Conservation (phyloP, 2,797 vertebrate species). For the Enteromius paludinosus region DNA sequence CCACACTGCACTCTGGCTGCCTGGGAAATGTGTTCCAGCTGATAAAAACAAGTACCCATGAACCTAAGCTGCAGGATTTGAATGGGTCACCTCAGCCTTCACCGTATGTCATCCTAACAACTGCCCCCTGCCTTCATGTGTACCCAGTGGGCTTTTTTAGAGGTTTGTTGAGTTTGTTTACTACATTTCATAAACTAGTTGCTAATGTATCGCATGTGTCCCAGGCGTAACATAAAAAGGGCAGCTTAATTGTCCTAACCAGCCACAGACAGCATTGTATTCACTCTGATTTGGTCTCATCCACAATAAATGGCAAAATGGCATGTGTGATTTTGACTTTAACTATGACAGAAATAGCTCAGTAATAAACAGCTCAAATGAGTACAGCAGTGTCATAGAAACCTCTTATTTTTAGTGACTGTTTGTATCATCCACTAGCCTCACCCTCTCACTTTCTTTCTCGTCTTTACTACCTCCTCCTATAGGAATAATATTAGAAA, state of each 20-base stretch:
- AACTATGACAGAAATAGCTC: neutral
- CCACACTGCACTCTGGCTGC: slow-evolving; percentile 17
- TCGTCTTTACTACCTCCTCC: neutral
- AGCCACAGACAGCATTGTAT: neutral
- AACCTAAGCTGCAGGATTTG: slow-evolving; percentile 28
- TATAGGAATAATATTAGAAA: neutral
- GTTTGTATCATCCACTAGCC: neutral
- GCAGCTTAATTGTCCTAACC: neutral
- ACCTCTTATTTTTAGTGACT: neutral
- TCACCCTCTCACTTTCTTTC: neutral
- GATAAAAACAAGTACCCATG: slow-evolving; percentile 31
- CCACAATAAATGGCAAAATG: neutral
- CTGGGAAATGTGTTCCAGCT: slow-evolving; percentile 32
- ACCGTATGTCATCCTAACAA: neutral
- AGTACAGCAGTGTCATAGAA: neutral
- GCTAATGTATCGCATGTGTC: neutral
- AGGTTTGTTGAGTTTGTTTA: slow-evolving; percentile 2
- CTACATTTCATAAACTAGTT: neutral
- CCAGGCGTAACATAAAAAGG: neutral
- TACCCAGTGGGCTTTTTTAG: neutral
- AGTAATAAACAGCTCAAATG: neutral
- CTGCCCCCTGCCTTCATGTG: neutral
- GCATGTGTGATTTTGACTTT: neutral
- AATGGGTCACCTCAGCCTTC: slow-evolving; percentile 9
- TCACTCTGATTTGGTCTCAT: neutral